phyloP scores from a whole-genome alignment of 1,140 invertebrate species.

The Ostrea edulis region DNA sequence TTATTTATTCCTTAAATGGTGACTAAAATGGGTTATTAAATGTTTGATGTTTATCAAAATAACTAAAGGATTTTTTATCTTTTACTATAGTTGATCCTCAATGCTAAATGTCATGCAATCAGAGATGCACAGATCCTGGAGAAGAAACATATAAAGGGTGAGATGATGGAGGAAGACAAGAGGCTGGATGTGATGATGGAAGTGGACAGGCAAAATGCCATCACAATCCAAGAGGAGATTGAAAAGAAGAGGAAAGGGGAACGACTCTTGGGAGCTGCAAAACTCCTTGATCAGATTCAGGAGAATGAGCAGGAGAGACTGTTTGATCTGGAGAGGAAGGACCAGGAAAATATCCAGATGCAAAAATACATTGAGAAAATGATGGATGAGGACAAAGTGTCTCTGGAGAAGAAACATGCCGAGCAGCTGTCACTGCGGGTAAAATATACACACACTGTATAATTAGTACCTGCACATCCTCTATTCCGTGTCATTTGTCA shows the following conservation, averaged over 20 bases:
- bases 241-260: constrained; percentile 77
- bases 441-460: background rate
- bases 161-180: constrained; percentile 78
- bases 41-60: background rate
- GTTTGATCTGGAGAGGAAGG: constrained; percentile 78
- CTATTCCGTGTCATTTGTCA: background rate
- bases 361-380: constrained; percentile 78
- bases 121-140: constrained; percentile 79
- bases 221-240: constrained; percentile 78
- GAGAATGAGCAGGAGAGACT: constrained; percentile 78
- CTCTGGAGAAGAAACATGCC: constrained; percentile 72
- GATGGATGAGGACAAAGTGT: constrained; percentile 76
- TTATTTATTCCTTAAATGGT: too few species aligned
- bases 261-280: constrained; percentile 75
- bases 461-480: background rate
- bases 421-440: constrained; percentile 75
- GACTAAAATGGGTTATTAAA: background rate
- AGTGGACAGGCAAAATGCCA: constrained; percentile 77
- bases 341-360: constrained; percentile 79
- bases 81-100: constrained; percentile 76
- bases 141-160: constrained; percentile 75
- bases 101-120: constrained; percentile 80
- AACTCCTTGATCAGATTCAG: constrained; percentile 78
- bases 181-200: constrained; percentile 80
- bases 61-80: background rate